Base-by-base conservation (phyloP, 2,113 vertebrate species). In the Ia io region DNA sequence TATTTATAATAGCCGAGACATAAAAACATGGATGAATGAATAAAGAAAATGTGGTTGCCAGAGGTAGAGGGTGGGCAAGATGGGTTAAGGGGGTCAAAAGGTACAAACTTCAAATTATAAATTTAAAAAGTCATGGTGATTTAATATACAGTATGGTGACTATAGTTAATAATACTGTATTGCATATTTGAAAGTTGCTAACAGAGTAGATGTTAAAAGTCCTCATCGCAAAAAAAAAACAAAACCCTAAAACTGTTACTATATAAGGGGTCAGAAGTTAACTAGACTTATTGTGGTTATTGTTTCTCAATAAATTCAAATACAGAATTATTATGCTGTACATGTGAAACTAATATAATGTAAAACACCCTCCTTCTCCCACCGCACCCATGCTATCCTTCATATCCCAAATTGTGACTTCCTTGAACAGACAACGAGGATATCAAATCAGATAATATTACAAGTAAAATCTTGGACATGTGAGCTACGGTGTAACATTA, bases 1-100 rank as follows among this genome's bases (percentile, higher is more conserved):
- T 86, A 86, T 37, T 70, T 86, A 73, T 5, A 32, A 93, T 30
- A 78, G 40, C 63, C 22, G 70, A 79, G n/a, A 93, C 25, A 87
- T 6, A 18, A 18, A 61, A 70, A 86, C 71, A 47, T 12, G 9
- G 40, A 61, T 23, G 17, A 63, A 92, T n/a, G 44, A 16, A 37
- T 32, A 37, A 93, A 92, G 63, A 93, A 70, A 79, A 78, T 32
- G 61, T 86, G 40, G 83, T 32, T 37, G 49, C 9, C 74, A 71
- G 63, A 78, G 23, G 63, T 9, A 22, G 73, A 47, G 23, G 47
- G 28, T 69, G 11, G 30, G 8, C 37, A 22, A 79, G 70, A 32
- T 87, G 91, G 14, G 25, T 86, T 47, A 49, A 14, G 9, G 32
- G 40, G 14, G 23, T 71, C 74, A 80, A 87, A 86, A 80, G n/a